Evolutionary conservation across 2,888 invertebrate genomes (phyloP).

Genomic region (Eilema sororculum): DNA sequence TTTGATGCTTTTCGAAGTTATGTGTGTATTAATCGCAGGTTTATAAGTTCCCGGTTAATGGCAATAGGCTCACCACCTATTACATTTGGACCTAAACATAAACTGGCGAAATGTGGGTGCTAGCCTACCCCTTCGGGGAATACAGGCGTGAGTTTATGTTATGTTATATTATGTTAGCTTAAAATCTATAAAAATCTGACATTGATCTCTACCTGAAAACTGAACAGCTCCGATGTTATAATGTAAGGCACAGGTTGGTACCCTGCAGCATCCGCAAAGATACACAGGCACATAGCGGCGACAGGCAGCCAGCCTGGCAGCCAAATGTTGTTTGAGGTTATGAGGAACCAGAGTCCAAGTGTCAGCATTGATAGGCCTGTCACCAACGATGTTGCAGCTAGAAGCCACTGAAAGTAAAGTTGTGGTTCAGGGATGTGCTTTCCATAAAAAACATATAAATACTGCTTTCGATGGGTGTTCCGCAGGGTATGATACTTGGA

Average conservation of each 20-base stretch:
- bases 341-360: conserved; percentile 80
- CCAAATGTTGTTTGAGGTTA: conserved; percentile 70
- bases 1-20: too few species aligned
- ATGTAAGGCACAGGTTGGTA: conserved; percentile 83
- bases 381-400: conserved; percentile 76
- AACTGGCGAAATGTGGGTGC: too few species aligned
- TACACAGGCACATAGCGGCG: conserved; percentile 79
- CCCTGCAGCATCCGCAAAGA: conserved; percentile 80
- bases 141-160: too few species aligned
- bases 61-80: too few species aligned
- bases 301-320: conserved; percentile 82
- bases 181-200: neutral
- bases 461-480: too few species aligned
- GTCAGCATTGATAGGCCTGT: conserved; percentile 80
- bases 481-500: too few species aligned
- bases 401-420: conserved; percentile 71
- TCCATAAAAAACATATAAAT: too few species aligned
- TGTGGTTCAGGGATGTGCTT: neutral
- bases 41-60: too few species aligned
- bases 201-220: conserved; percentile 71
- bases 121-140: too few species aligned
- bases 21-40: too few species aligned
- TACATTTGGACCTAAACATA: too few species aligned
- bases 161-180: too few species aligned
- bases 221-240: conserved; percentile 80